These are phyloP conservation scores for Serilophus lunatus DNA, from an alignment of 2,113 vertebrate genomes.

Conservation along the genomic window DNA sequence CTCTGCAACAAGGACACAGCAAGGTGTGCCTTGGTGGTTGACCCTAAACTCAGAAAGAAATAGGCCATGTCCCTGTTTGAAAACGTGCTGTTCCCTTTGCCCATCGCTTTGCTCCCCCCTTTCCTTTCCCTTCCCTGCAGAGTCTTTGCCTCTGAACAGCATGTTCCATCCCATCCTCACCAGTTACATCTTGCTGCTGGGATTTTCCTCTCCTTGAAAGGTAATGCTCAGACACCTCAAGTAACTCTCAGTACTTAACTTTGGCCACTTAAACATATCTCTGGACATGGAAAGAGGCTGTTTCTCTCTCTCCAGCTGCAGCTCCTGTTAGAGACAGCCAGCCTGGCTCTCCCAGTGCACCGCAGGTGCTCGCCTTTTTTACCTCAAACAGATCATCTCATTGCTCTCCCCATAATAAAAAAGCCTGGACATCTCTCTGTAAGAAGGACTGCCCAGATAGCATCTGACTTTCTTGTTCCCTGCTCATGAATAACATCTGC, in stretches of 20 bases:
- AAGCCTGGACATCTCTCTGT: neutral
- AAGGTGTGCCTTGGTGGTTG: accelerated
- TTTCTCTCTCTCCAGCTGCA: neutral
- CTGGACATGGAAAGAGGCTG: neutral
- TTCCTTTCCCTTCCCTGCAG: neutral
- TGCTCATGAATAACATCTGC: neutral
- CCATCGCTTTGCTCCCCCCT: neutral
- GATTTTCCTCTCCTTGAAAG: neutral
- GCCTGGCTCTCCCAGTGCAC: neutral
- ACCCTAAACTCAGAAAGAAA: neutral
- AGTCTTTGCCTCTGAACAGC: neutral
- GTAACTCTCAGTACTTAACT: neutral
- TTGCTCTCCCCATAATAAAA: neutral
- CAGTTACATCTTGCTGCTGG: neutral
- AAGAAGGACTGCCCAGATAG: neutral
- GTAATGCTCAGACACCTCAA: neutral
- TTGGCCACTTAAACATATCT: neutral
- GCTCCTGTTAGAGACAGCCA: neutral
- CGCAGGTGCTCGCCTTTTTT: neutral
- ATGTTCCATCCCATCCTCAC: neutral
- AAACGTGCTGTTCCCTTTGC: neutral
- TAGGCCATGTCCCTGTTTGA: neutral
- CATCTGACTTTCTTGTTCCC: neutral
- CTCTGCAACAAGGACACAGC: neutral
- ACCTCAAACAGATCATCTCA: neutral